Base-by-base conservation (phyloP, 2,888 invertebrate genomes). In the Aspidiotus destructor region DNA sequence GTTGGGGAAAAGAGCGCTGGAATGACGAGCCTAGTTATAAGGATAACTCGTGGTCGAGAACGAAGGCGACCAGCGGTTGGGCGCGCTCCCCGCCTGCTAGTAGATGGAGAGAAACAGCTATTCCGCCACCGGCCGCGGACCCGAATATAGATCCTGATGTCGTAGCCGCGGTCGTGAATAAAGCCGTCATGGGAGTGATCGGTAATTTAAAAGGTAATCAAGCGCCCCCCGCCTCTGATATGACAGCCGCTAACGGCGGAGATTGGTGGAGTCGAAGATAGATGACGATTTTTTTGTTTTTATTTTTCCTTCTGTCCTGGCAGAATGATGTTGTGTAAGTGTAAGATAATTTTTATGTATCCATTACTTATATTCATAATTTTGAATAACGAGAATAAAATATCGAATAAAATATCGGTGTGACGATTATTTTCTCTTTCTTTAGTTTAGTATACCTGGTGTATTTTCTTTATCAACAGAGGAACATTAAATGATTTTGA, bases 81-180 rank as follows among this genome's bases (percentile, higher is more conserved):
- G 48, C 48, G 10, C 48, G 48, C n/a, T 62, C 62, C 42, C 48
- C 48, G 6, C 55, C 69, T 3, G 54, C 62, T 41, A 69, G 57
- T 54, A 61, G 69, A 54, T 71, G 70, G 70, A 61, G 68, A 42
- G 65, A 70, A 52, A 60, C 41, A 8, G 48, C 48, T 11, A 28
- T 28, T 28, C 55, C 65, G 7, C 65, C 71, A n/a, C 63, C 69
- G 42, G 69, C 69, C n/a, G 61, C 60, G 10, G 55, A 62, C 52
- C 63, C 63, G 15, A 69, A 67, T 41, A 17, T 71, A 15, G 70
- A 72, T 69, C 71, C 72, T 15, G 71, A 69, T 58, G 62, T 71
- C 28, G 70, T 72, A 10, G 72, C 72, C 54, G 65, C 71, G 7
- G 72, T 72, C n/a, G 72, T 72, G 44, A 71, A 72, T 62, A 70